A percentile compares a stretch with the other conserved stretches of the same genome.
phyloP scores from a whole-genome alignment of 2,113 vertebrate species.

The Laticauda colubrina region DNA sequence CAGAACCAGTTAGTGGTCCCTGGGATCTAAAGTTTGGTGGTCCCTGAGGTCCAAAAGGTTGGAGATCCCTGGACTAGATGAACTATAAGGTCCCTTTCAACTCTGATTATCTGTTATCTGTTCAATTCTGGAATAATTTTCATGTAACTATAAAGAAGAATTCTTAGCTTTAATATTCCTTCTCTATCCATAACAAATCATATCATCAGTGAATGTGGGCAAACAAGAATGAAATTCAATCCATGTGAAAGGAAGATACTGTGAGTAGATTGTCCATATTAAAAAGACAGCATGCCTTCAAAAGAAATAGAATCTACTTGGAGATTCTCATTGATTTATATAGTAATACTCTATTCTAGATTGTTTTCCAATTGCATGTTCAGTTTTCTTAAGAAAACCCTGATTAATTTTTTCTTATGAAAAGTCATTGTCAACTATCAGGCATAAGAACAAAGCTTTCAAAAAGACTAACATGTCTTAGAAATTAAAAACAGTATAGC shows the following conservation, averaged over 20 bases:
- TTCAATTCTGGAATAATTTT: background rate
- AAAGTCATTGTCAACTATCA: background rate
- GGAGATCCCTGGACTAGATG: no score
- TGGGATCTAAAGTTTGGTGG: no score
- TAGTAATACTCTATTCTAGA: background rate
- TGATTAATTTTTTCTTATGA: background rate
- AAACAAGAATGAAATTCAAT: background rate
- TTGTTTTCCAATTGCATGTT: background rate
- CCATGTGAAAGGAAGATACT: background rate
- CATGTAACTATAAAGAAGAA: background rate
- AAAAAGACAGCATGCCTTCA: background rate
- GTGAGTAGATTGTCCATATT: background rate
- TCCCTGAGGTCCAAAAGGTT: no score
- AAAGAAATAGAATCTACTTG: background rate
- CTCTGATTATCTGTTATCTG: no score
- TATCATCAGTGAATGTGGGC: background rate
- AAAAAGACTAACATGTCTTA: background rate
- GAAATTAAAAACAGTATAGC: background rate
- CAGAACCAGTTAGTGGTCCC: no score
- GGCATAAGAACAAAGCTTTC: background rate
- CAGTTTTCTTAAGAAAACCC: background rate
- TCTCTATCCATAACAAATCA: background rate
- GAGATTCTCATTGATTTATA: background rate
- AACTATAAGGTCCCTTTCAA: no score
- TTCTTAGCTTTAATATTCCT: background rate